Base-by-base conservation (phyloP, 2,888 invertebrate species). In the Oxystoma pomonae region DNA sequence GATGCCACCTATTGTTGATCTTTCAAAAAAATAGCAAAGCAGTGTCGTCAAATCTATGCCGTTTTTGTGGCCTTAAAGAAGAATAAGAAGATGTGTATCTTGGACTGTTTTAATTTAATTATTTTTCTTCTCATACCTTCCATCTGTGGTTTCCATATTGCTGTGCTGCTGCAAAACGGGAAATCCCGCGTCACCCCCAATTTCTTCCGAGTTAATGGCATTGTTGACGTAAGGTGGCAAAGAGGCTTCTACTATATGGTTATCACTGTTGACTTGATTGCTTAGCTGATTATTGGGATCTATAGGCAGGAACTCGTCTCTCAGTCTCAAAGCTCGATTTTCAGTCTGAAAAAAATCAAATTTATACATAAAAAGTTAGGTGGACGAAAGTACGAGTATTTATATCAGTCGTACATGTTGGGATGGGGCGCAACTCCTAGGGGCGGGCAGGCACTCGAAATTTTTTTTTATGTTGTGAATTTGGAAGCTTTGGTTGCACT, bases 271-370 rank as follows among this genome's bases (percentile, higher is more conserved):
- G 3, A 35, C 12, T 35, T 35, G 35, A 35, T 35, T 35, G 35
- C 35, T 35, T 35, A 35, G 35, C 12, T 35, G 35, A 12, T 35
- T 35, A 35, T 35, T 35, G 3, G 3, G 35, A 3, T 65, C 67
- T 57, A 64, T 55, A 20, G 55, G 62, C 57, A 67, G 65, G 60
- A 62, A 67, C 65, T 81, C 80, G 51, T 84, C 85, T 75, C 86
- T 86, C 73, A 94, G 83, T 66, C 94, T 85, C 67, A 94, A 81
- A 0, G 93, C 94, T 80, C 91, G 87, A 81, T 94, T 94, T 83
- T 93, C 93, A 82, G 87, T 89, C 91, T 91, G 86, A 62, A 83
- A 83, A 67, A 70, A 71, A 71, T n/a, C n/a, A n/a, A n/a, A n/a
- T n/a, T n/a, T n/a, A n/a, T n/a, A n/a, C n/a, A n/a, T n/a, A n/a